Conservation (phyloP, 2,113 vertebrate species). For the Engraulis encrasicolus region DNA sequence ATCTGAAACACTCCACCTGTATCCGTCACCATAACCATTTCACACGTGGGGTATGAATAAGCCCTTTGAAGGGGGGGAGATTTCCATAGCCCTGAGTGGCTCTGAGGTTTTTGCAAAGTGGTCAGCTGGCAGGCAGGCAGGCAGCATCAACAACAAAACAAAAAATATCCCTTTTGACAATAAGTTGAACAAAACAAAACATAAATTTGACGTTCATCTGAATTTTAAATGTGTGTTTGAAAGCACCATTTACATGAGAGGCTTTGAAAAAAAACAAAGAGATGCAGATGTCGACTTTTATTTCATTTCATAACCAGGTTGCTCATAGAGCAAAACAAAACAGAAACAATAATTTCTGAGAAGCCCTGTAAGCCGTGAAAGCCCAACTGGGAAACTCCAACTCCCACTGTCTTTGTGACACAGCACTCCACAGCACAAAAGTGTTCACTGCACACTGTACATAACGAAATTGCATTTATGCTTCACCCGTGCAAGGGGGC, state of each 20-base stretch:
- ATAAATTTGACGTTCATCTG: not conserved
- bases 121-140: not conserved
- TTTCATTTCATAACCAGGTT: not conserved
- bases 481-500: too few species aligned
- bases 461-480: too few species aligned
- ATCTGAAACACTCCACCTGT: too few species aligned
- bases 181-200: not conserved
- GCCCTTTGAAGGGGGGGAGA: too few species aligned
- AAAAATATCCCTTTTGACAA: not conserved
- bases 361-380: too few species aligned
- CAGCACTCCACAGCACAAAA: too few species aligned
- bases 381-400: too few species aligned
- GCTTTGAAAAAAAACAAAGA: not conserved
- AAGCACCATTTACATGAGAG: not conserved
- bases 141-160: not conserved
- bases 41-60: too few species aligned
- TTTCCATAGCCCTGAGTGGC: not conserved
- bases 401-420: too few species aligned
- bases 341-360: not conserved
- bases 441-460: too few species aligned
- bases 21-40: too few species aligned
- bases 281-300: not conserved
- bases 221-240: slow-evolving; percentile 9
- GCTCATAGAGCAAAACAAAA: not conserved
- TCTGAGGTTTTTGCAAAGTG: not conserved